Base-by-base conservation (phyloP, 2,797 vertebrate species). In the Triplophysa bombifrons region DNA sequence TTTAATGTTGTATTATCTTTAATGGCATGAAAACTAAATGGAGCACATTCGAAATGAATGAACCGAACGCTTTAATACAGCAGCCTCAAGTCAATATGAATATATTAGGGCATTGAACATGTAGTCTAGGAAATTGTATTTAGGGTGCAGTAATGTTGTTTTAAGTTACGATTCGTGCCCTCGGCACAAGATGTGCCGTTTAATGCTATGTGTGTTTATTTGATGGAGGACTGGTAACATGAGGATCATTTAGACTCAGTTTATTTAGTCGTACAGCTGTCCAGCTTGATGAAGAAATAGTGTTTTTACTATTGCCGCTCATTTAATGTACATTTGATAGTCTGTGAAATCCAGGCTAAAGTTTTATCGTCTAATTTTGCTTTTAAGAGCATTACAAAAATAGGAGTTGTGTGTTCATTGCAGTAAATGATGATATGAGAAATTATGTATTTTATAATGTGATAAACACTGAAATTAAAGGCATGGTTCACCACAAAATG, bases 1-100 rank as follows among this genome's bases (percentile, higher is more conserved):
- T 92, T 93, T 91, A 91, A 92, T 93, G 93, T 92, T 25, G 90
- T 91, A 91, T 92, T 93, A 92, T 93, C 89, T 91, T 90, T 93
- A 91, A 94, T 91, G 90, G 89, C 90, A 90, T 85, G 88, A 88
- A 88, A 88, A 88, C 89, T 91, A 93, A 93, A 93, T 91, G 91
- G 90, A 91, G 88, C 90, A 88, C 89, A 88, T 89, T 90, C 84
- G 82, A 86, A 93, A 88, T 84, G 91, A 89, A 92, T 92, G 92
- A 93, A 89, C 86, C 85, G 80, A 85, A 78, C 74, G 88, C 88
- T 84, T 85, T 88, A 89, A 89, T 91, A 73, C 84, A 83, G 78
- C 83, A 90, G 86, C 87, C 88, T 68, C 71, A 19, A 92, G 91
- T 93, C 89, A 91, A 85, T 88, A 85, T 88, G 85, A 89, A 90